Percentiles rank a stretch among this genome's conserved stretches.
Evolutionary conservation across 2,113 vertebrate species (phyloP).

Genomic region (Gobio gobio): DNA sequence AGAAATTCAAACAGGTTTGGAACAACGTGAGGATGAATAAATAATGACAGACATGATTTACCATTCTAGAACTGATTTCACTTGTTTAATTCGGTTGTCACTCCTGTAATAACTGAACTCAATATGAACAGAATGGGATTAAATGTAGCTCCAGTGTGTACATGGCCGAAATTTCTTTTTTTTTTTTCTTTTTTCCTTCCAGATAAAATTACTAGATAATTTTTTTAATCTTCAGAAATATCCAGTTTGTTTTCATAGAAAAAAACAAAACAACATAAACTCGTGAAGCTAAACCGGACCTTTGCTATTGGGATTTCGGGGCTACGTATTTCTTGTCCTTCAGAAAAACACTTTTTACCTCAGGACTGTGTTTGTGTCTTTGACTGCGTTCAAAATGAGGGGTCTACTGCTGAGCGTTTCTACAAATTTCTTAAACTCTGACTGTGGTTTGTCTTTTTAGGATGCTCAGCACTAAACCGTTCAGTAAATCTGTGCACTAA

Average conservation of each 20-base stretch:
- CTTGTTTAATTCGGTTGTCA: neutral
- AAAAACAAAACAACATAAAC: neutral
- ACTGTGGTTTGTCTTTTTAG: neutral
- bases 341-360: neutral
- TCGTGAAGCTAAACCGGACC: neutral
- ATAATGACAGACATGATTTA: neutral
- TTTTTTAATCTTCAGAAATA: neutral
- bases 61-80: neutral
- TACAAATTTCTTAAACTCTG: neutral
- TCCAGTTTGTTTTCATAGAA: neutral
- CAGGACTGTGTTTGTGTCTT: slow-evolving; percentile 5
- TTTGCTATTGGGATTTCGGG: neutral
- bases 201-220: neutral
- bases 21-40: neutral
- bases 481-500: neutral
- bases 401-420: slow-evolving; percentile 17
- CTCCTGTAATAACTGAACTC: neutral
- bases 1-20: neutral
- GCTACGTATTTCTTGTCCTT: neutral
- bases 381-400: neutral
- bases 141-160: neutral
- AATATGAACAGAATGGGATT: neutral
- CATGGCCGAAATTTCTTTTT: neutral
- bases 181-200: neutral
- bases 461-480: slow-evolving; percentile 31